Evolutionary conservation across 1,140 invertebrate species (phyloP), one percentile per base, ranked within the genome.

Genomic region (Drosophila burlai): DNA sequence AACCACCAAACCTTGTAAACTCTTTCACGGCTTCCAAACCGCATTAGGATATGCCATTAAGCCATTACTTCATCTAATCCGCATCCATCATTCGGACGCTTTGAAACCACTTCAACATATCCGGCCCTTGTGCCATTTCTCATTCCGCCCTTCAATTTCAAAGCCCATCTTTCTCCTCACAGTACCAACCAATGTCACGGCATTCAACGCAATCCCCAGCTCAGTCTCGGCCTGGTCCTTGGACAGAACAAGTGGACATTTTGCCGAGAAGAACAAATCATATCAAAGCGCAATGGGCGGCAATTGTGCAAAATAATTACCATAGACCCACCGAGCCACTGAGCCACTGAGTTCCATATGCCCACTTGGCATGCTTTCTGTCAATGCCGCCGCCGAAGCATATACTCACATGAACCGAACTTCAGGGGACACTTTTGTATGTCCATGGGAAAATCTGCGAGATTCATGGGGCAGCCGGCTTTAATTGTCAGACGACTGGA

Each of bases 371-470:
- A 66, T 54, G 26, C 66, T 55, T 67, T 38, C 13, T 18, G 3
- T 16, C 8, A 47, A 26, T 67, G 29, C 31, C 24, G 16, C 31
- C 31, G n/a, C 3, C 18, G 9, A 29, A 0, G 10, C 9, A 11
- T 34, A 2, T 69, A 92, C 96, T 96, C 94, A 98, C 97, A 98
- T 78, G 97, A 98, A 49, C 97, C 97, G 83, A 98, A 95, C 92
- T 96, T 95, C 1, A 98, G 93, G 5, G 97, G 97, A 93, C 97
- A 98, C 74, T 95, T 94, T 89, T 98, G 97, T 21, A 95, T 96
- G 92, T 98, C 97, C 97, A 98, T 98, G 1, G 98, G 98, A 92
- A 98, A 99, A 81, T 97, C 96, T 92, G 97, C 96, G 42, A 99
- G 93, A 93, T 97, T 96, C 98, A 99, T 98, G 4, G 97, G 97